These are phyloP conservation scores for Phenganax subtilis DNA, from an alignment of 92 coral and sea anemone species.

Conservation along the genomic window DNA sequence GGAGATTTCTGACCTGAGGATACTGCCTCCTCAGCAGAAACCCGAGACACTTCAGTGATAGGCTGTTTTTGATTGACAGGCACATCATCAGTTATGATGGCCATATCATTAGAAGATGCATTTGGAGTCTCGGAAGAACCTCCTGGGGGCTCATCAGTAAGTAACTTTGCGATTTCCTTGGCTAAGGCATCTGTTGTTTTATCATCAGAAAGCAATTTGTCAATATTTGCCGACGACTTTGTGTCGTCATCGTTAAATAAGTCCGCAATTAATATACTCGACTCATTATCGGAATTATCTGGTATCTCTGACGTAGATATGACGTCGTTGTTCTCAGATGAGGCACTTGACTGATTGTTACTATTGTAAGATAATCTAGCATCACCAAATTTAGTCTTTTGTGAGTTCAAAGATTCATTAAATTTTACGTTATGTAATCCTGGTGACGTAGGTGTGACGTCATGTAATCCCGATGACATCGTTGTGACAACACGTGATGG, in stretches of 20 bases:
- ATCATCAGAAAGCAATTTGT: slow-evolving; percentile 30
- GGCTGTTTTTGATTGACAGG: slow-evolving; percentile 1
- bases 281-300: not conserved
- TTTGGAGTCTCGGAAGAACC: slow-evolving; percentile 1
- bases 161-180: slow-evolving; percentile 22
- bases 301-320: not conserved
- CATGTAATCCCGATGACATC: slow-evolving; percentile 2
- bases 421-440: not conserved
- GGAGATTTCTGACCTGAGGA: slow-evolving; percentile 12
- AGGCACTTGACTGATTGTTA: not conserved
- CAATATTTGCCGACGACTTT: slow-evolving; percentile 17
- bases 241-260: slow-evolving; percentile 17
- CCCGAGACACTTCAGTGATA: not conserved
- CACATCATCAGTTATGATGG: slow-evolving; percentile 19
- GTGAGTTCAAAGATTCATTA: no score
- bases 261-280: slow-evolving; percentile 21
- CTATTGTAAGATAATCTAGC: not conserved
- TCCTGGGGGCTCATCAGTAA: slow-evolving; percentile 10
- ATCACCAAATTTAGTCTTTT: not conserved
- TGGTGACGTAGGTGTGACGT: not conserved
- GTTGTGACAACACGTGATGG: slow-evolving; percentile 1
- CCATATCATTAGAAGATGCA: slow-evolving; percentile 15
- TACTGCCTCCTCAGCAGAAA: slow-evolving; percentile 8
- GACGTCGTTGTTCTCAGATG: slow-evolving; percentile 10
- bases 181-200: slow-evolving; percentile 18